Evolutionary conservation across 2,113 vertebrate species (phyloP).

Genomic region (Phrynosoma blainvillii): DNA sequence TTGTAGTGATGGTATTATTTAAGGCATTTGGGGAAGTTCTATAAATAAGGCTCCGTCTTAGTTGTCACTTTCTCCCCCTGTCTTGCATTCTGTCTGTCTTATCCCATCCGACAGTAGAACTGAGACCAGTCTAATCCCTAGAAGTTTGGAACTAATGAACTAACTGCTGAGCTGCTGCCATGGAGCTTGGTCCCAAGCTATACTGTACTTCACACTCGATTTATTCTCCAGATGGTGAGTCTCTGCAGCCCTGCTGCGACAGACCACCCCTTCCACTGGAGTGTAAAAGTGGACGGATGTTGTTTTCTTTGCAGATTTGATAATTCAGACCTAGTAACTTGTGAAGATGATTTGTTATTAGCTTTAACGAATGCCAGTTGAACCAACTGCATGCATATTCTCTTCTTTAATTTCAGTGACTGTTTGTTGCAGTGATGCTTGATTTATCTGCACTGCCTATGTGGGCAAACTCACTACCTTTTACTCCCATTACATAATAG

Average conservation of each 20-base stretch:
- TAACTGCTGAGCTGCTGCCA: slow-evolving; percentile 97
- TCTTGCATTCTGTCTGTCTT: slow-evolving; percentile 79
- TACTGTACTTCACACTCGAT: slow-evolving; percentile 99
- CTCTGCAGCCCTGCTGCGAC: slow-evolving; percentile 86
- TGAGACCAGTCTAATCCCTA: slow-evolving; percentile 92
- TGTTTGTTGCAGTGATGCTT: slow-evolving; percentile 51
- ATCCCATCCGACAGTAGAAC: slow-evolving; percentile 84
- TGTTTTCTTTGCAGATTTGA: slow-evolving; percentile 87
- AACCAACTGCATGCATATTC: slow-evolving; percentile 65
- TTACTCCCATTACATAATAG: slow-evolving; percentile 66
- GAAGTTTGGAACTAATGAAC: slow-evolving; percentile 99
- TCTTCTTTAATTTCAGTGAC: slow-evolving; percentile 70
- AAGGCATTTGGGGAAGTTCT: slow-evolving; percentile 64
- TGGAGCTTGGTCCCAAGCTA: slow-evolving; percentile 97
- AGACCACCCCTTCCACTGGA: slow-evolving; percentile 93
- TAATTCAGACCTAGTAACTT: slow-evolving; percentile 80
- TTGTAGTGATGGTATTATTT: slow-evolving; percentile 39
- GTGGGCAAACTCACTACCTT: slow-evolving; percentile 62
- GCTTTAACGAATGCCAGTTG: slow-evolving; percentile 76
- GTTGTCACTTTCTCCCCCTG: slow-evolving; percentile 67
- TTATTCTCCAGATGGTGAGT: slow-evolving; percentile 99
- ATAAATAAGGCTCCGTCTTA: slow-evolving; percentile 70
- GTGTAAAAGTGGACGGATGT: slow-evolving; percentile 93
- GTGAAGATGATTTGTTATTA: slow-evolving; percentile 78
- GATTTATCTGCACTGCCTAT: slow-evolving; percentile 57